These are phyloP conservation scores for Listrodromus nycthemerus DNA, from an alignment of 2,888 invertebrate species.

Conservation along the genomic window DNA sequence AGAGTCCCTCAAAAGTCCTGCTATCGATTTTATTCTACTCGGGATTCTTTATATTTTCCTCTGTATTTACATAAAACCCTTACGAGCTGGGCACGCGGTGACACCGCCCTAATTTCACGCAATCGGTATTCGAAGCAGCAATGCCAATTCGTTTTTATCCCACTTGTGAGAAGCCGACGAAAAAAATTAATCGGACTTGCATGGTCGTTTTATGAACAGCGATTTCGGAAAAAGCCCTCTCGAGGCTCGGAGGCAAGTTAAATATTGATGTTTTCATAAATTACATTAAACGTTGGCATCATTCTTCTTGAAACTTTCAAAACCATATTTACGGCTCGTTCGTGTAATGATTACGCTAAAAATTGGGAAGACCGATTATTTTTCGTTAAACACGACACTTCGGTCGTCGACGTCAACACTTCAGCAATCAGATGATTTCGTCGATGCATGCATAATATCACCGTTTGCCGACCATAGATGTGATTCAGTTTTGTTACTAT, in stretches of 20 bases:
- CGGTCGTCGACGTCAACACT: constrained; percentile 3
- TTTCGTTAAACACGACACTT: constrained; percentile 7
- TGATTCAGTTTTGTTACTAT: neutral
- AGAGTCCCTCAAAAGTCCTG: constrained; percentile 25
- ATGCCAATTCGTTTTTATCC: constrained; percentile 6
- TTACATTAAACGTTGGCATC: neutral
- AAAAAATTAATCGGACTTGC: neutral
- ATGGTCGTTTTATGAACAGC: neutral
- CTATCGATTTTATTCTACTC: constrained; percentile 28
- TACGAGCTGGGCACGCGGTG: neutral
- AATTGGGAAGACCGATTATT: constrained; percentile 51
- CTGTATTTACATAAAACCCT: constrained; percentile 37
- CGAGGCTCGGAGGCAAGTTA: neutral
- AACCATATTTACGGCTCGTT: neutral
- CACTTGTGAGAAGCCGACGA: neutral
- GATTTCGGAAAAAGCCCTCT: neutral
- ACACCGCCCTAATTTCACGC: neutral
- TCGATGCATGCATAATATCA: constrained; percentile 1
- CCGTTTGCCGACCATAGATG: neutral
- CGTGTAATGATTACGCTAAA: constrained; percentile 10
- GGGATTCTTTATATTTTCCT: neutral
- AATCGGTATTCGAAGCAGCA: neutral
- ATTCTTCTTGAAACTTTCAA: neutral
- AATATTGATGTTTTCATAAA: neutral
- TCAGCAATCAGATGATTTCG: neutral